Evolutionary conservation across 1,140 invertebrate species (phyloP).

Genomic region (Spodoptera frugiperda): DNA sequence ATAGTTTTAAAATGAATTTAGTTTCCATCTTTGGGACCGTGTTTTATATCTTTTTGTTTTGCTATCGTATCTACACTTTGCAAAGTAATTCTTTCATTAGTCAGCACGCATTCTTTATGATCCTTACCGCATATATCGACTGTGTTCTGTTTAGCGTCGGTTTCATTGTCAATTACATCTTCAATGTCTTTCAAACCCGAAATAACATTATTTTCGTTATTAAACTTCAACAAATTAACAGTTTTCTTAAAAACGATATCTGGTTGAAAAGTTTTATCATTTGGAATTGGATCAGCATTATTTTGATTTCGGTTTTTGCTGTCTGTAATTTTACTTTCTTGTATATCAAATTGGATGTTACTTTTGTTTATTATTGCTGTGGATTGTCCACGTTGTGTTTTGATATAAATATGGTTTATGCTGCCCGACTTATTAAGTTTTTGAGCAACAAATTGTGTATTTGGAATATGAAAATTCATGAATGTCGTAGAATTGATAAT

Average conservation of each 20-base stretch:
- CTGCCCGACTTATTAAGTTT: neutral
- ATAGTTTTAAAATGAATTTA: neutral
- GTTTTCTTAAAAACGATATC: neutral
- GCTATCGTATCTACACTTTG: neutral
- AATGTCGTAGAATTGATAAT: neutral
- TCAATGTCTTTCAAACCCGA: neutral
- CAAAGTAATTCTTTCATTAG: neutral
- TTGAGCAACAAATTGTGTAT: neutral
- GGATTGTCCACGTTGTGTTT: neutral
- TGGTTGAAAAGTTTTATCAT: neutral
- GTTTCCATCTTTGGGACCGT: neutral
- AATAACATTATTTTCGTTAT: neutral
- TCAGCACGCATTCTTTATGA: neutral
- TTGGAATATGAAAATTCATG: neutral
- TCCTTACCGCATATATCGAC: neutral
- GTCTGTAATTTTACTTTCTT: neutral
- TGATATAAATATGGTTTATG: neutral
- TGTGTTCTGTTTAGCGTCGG: neutral
- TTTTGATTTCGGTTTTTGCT: neutral
- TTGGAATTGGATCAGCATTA: neutral
- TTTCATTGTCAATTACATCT: neutral
- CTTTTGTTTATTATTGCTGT: neutral
- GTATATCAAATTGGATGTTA: neutral
- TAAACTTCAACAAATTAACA: conserved; percentile 4
- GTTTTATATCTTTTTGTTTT: neutral